Conservation (phyloP, 2,113 vertebrate species). For the Campylomormyrus numenius region DNA sequence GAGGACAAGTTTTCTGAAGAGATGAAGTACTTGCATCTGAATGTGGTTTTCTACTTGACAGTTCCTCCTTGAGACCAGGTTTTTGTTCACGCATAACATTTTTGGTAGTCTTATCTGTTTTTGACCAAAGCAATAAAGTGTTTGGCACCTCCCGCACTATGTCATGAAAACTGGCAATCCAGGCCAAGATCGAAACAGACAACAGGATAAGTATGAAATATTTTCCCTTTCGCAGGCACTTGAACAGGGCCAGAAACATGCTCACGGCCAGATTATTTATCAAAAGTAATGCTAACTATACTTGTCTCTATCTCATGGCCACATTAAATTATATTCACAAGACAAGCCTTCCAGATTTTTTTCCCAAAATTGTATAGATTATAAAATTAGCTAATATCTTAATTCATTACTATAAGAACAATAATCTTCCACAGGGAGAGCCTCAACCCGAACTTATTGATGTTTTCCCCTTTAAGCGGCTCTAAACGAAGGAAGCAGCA, state of each 20-base stretch:
- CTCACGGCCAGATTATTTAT: constrained; percentile 55
- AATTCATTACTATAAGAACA: neutral
- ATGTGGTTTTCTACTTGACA: constrained; percentile 16
- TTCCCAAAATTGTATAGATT: neutral
- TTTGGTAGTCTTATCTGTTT: constrained; percentile 29
- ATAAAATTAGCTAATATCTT: neutral
- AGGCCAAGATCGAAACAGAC: constrained; percentile 63
- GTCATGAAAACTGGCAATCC: constrained; percentile 60
- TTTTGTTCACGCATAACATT: constrained; percentile 29
- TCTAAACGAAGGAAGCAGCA: neutral
- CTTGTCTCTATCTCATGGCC: neutral
- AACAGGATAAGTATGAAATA: constrained; percentile 64
- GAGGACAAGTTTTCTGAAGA: constrained; percentile 41
- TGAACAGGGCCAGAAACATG: constrained; percentile 43
- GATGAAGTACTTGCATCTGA: constrained; percentile 41
- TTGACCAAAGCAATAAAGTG: constrained; percentile 28
- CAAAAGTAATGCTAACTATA: neutral
- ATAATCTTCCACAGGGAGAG: neutral
- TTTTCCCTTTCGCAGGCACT: constrained; percentile 59
- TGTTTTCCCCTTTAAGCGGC: neutral
- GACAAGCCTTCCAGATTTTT: neutral
- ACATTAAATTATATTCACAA: neutral
- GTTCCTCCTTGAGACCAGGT: constrained; percentile 16
- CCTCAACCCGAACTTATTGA: neutral
- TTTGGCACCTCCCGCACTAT: constrained; percentile 39